phyloP scores from a whole-genome alignment of 2,797 vertebrate species.

The Macropodus opercularis region DNA sequence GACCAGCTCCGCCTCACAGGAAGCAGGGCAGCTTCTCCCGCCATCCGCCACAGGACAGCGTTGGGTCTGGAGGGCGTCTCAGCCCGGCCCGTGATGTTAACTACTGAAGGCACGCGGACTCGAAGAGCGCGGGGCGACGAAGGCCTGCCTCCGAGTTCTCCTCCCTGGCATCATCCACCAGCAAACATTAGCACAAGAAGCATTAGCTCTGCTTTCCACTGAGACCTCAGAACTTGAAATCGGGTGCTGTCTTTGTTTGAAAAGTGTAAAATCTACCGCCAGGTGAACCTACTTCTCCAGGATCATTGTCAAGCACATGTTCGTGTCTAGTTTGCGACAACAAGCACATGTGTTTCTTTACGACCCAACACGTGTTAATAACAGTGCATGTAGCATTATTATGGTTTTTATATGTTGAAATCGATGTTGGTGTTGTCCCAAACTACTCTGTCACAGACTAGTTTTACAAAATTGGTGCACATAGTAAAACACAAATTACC shows the following conservation, averaged over 20 bases:
- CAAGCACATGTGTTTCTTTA: conserved; percentile 54
- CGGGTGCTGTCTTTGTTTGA: conserved; percentile 64
- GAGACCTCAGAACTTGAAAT: conserved; percentile 71
- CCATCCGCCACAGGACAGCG: conserved; percentile 3
- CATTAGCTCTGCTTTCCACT: conserved; percentile 65
- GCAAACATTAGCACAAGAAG: conserved; percentile 73
- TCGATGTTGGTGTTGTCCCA: conserved; percentile 68
- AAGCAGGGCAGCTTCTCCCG: conserved; percentile 38
- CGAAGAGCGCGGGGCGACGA: conserved; percentile 61
- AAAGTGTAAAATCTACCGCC: conserved; percentile 26
- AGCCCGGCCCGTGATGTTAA: conserved; percentile 32
- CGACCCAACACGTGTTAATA: conserved; percentile 48
- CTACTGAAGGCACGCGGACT: conserved; percentile 66
- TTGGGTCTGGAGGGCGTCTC: conserved; percentile 20
- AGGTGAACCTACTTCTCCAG: conserved; percentile 37
- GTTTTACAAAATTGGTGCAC: conserved; percentile 27
- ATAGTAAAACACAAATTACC: conserved; percentile 37
- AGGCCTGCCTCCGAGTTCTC: conserved; percentile 74
- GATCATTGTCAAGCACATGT: conserved; percentile 55
- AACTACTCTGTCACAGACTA: conserved; percentile 47
- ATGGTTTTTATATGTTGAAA: conserved; percentile 57
- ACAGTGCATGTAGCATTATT: conserved; percentile 73
- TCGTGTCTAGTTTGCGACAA: conserved; percentile 59
- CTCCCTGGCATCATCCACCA: conserved; percentile 86
- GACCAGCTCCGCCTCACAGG: conserved; percentile 57